A percentile compares a stretch with the other conserved stretches of the same genome.
phyloP scores from a whole-genome alignment of 1,140 invertebrate genomes.

The Lepidostoma basale region DNA sequence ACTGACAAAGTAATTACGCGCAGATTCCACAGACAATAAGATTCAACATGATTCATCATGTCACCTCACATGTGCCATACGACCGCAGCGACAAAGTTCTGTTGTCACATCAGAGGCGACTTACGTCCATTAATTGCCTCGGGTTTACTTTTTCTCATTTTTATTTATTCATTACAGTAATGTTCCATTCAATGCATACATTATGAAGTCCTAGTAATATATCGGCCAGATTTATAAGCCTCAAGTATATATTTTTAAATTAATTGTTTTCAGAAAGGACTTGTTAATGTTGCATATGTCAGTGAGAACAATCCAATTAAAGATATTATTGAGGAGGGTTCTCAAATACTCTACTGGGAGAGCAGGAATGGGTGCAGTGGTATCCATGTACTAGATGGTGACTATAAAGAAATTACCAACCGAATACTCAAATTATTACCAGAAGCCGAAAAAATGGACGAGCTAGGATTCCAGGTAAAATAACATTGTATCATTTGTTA shows the following conservation, averaged over 20 bases:
- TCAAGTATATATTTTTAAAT: too few species aligned
- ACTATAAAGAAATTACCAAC: slow-evolving; percentile 62
- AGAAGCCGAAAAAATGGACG: slow-evolving; percentile 58
- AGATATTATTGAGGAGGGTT: slow-evolving; percentile 51
- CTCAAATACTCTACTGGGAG: slow-evolving; percentile 61
- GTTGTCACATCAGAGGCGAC: too few species aligned
- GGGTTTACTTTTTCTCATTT: too few species aligned
- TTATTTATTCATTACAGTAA: too few species aligned
- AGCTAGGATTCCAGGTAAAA: slow-evolving; percentile 59
- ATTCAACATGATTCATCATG: too few species aligned
- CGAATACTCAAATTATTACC: slow-evolving; percentile 64
- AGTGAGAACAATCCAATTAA: slow-evolving; percentile 57
- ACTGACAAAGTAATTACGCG: too few species aligned
- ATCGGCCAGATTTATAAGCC: too few species aligned
- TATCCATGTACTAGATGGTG: slow-evolving; percentile 51
- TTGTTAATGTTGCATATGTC: slow-evolving; percentile 64
- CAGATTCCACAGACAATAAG: too few species aligned
- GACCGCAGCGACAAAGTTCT: too few species aligned
- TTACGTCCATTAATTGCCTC: too few species aligned
- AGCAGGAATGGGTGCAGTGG: slow-evolving; percentile 49
- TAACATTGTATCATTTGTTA: too few species aligned
- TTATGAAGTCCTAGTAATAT: background rate
- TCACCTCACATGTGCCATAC: too few species aligned
- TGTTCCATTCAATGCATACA: background rate
- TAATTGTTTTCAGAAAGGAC: slow-evolving; percentile 55